Evolutionary conservation across 2,888 invertebrate species (phyloP).

Genomic region (Lordiphosa andalusiaca): DNA sequence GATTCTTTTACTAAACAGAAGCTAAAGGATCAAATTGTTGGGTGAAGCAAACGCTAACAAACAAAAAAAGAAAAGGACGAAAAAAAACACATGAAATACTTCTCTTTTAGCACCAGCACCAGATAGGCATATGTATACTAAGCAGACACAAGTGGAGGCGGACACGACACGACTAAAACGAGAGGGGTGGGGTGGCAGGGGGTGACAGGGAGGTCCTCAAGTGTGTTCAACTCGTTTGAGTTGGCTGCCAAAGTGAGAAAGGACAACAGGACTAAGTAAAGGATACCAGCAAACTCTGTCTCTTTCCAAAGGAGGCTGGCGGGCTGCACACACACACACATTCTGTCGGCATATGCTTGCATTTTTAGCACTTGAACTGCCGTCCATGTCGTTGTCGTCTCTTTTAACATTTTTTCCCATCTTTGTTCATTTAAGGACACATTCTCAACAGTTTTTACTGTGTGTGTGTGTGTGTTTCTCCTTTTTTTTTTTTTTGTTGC

Average conservation of each 20-base stretch:
- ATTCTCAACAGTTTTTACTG: conserved; percentile 9
- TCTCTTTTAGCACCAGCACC: neutral
- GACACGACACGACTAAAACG: neutral
- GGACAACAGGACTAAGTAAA: conserved; percentile 26
- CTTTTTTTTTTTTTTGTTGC: conserved; percentile 2
- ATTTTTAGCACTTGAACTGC: conserved; percentile 37
- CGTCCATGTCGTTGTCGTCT: conserved; percentile 5
- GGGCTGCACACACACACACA: conserved; percentile 10
- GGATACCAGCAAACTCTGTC: conserved; percentile 10
- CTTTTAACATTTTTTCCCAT: too few species aligned
- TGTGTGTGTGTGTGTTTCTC: conserved; percentile 1
- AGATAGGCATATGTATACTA: conserved; percentile 1
- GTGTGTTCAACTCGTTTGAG: conserved; percentile 29
- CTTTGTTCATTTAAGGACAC: conserved; percentile 15
- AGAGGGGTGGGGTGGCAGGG: too few species aligned
- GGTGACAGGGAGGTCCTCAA: neutral
- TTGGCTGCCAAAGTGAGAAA: conserved; percentile 21
- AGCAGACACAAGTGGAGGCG: conserved; percentile 4
- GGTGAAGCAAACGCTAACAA: conserved; percentile 1
- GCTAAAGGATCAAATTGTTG: conserved; percentile 16
- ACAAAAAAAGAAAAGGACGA: conserved; percentile 2
- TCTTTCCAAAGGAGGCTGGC: conserved; percentile 19
- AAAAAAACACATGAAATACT: neutral
- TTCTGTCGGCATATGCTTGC: conserved; percentile 38
- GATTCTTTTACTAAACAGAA: conserved; percentile 2